Evolutionary conservation across 2,888 invertebrate species (phyloP).

Genomic region (Metopia argyrocephala): DNA sequence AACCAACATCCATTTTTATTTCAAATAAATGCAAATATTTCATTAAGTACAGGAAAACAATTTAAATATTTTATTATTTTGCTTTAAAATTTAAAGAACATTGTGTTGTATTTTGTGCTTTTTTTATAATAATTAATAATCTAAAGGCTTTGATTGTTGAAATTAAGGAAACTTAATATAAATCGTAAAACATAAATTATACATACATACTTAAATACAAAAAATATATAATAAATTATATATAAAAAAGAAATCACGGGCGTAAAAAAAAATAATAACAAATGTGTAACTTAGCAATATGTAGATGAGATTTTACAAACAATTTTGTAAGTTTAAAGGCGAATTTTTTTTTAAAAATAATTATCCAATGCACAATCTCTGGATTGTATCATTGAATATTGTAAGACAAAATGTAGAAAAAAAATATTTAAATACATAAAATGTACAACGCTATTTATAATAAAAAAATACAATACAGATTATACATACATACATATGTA

Average conservation of each 20-base stretch:
- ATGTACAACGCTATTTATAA: too few species aligned
- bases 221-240: slow-evolving; percentile 9
- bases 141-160: slow-evolving; percentile 33
- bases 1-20: too few species aligned
- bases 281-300: slow-evolving; percentile 31
- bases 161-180: slow-evolving; percentile 36
- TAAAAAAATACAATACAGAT: too few species aligned
- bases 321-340: slow-evolving; percentile 32
- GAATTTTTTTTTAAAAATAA: slow-evolving; percentile 33
- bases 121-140: slow-evolving; percentile 35
- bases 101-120: slow-evolving; percentile 21
- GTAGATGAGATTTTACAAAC: slow-evolving; percentile 35
- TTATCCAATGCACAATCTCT: too few species aligned
- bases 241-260: slow-evolving; percentile 37
- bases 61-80: slow-evolving; percentile 21
- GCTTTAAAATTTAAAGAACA: slow-evolving; percentile 44
- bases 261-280: slow-evolving; percentile 35
- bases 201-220: slow-evolving; percentile 36
- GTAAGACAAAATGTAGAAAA: too few species aligned
- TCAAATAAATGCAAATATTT: neutral
- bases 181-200: slow-evolving; percentile 37
- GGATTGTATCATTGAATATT: too few species aligned
- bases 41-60: slow-evolving; percentile 38
- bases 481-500: too few species aligned
- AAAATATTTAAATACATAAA: too few species aligned